Conservation (phyloP, 2,888 invertebrate genomes). For the Malthinus flaveolus region DNA sequence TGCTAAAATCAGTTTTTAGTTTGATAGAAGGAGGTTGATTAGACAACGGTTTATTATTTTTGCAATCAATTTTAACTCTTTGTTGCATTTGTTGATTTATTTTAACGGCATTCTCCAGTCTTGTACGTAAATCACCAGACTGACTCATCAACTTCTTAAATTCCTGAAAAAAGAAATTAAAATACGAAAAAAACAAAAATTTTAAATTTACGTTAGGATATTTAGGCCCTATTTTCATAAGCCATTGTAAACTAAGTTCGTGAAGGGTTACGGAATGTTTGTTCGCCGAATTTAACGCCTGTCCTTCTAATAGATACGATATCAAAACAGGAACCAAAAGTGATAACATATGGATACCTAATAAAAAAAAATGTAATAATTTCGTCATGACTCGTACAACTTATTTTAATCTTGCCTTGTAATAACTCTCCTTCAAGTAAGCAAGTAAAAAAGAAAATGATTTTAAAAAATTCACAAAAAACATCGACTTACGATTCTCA, state of each 20-base stretch:
- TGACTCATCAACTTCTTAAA: slow-evolving; percentile 90
- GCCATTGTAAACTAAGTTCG: slow-evolving; percentile 85
- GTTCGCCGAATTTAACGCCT: slow-evolving; percentile 62
- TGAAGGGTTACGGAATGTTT: slow-evolving; percentile 75
- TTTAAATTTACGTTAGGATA: slow-evolving; percentile 78
- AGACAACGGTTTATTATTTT: slow-evolving; percentile 50
- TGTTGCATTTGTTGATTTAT: slow-evolving; percentile 66
- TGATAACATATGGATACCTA: slow-evolving; percentile 89
- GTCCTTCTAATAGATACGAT: slow-evolving; percentile 76
- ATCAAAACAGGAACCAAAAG: slow-evolving; percentile 89
- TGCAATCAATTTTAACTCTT: slow-evolving; percentile 56
- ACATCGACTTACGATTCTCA: slow-evolving; percentile 69
- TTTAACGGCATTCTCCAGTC: slow-evolving; percentile 85
- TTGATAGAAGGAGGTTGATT: slow-evolving; percentile 76
- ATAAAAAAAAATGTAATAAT: slow-evolving; percentile 37
- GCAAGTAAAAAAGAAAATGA: slow-evolving; percentile 27
- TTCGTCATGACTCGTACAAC: neutral
- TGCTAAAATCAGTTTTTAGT: slow-evolving; percentile 93
- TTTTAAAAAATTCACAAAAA: slow-evolving; percentile 2
- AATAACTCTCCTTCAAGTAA: slow-evolving; percentile 57
- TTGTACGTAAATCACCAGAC: slow-evolving; percentile 75
- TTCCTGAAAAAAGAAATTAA: slow-evolving; percentile 60
- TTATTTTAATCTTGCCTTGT: slow-evolving; percentile 56
- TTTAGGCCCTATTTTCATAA: slow-evolving; percentile 89
- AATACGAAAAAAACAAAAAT: slow-evolving; percentile 3